Conservation (phyloP, 1,140 invertebrate genomes). For the Drosophila tsacasi region DNA sequence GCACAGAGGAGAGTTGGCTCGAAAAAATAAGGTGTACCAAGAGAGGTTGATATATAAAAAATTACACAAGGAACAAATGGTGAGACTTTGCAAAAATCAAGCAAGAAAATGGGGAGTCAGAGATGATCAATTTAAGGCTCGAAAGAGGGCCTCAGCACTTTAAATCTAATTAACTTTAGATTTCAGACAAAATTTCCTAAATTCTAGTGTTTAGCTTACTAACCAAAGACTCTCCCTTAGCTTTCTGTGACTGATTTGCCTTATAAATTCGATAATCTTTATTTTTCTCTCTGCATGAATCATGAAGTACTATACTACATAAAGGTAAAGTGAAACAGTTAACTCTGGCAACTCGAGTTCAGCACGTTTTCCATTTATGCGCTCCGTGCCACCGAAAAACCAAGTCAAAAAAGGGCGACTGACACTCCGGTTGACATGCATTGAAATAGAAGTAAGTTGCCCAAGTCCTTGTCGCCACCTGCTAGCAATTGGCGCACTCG, state of each 20-base stretch:
- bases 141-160: too few species aligned
- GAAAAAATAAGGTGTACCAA: neutral
- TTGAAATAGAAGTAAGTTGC: slow-evolving; percentile 58
- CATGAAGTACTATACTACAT: slow-evolving; percentile 18
- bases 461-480: slow-evolving; percentile 47
- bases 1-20: slow-evolving; percentile 39
- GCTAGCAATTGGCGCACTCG: slow-evolving; percentile 61
- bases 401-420: slow-evolving; percentile 43
- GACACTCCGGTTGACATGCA: slow-evolving; percentile 71
- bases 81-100: neutral
- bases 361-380: slow-evolving; percentile 79
- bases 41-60: neutral
- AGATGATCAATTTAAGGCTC: too few species aligned
- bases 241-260: neutral
- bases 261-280: neutral
- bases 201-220: neutral
- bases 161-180: too few species aligned
- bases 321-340: slow-evolving; percentile 51
- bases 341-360: slow-evolving; percentile 42
- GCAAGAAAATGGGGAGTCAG: neutral
- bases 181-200: neutral
- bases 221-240: neutral
- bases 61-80: neutral
- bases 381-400: slow-evolving; percentile 35
- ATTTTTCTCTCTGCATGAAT: neutral